Base-by-base conservation (phyloP, 2,888 invertebrate species). In the Torymus texanus region DNA sequence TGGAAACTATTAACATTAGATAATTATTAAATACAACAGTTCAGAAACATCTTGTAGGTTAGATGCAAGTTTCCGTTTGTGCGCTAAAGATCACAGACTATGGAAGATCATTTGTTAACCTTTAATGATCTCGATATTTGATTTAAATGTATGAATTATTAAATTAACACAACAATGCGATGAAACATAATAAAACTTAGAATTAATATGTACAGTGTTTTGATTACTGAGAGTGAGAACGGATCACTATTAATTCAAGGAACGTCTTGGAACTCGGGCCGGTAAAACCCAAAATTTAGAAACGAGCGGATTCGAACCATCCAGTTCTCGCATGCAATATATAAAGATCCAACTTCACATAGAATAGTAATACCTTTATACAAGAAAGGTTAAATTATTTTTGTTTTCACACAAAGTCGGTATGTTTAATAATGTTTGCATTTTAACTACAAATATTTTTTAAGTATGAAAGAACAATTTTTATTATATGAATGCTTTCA, bases 21-120 rank as follows among this genome's bases (percentile, higher is more conserved):
- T 59, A 65, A 55, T 51, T 16, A 75, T 51, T 24, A 16, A 67
- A 11, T 56, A 55, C 56, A 16, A 24, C 50, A 29, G 11, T 71
- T 68, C 18, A 55, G 51, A 29, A 55, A 74, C 51, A 72, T 24
- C 51, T 79, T 65, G 41, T 59, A 79, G 79, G 79, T 79, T 79
- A 79, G 21, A 16, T 16, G 14, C 29, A 74, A 18, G 12, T 56
- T 61, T 24, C 55, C 53, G 50, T 50, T 59, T 24, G 4, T 24
- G n/a, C 51, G 21, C 41, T 56, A 55, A 29, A 73, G 55, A 74
- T 65, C 55, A 65, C 55, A 58, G 18, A 41, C 50, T 41, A 2
- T n/a, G 14, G 16, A 8, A 18, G 16, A 16, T 18, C 10, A 50
- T 10, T 29, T 63, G 5, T 41, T 8, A 41, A 41, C 8, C 8